These are phyloP conservation scores for Motacilla tschutschensis DNA, from an alignment of 2,113 vertebrate genomes.

Conservation along the genomic window DNA sequence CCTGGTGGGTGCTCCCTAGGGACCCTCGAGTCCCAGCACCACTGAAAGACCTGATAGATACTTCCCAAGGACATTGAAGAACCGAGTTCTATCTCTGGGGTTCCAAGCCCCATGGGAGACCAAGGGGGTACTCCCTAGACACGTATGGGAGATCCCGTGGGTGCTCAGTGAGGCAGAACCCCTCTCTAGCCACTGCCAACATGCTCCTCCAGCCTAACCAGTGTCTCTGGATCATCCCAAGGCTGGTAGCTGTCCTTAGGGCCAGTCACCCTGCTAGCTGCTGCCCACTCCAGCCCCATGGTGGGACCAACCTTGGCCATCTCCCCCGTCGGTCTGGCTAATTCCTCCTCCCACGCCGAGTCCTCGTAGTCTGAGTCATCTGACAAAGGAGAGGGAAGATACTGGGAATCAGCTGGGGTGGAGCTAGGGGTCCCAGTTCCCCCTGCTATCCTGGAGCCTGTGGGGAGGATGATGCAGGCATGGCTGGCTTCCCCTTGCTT, in stretches of 20 bases:
- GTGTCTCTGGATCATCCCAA: background rate
- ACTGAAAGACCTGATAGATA: background rate
- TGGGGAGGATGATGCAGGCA: background rate
- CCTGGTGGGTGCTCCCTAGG: background rate
- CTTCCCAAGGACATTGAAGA: background rate
- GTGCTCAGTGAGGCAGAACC: background rate
- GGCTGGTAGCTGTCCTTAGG: background rate
- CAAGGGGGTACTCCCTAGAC: background rate
- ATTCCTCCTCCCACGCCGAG: background rate
- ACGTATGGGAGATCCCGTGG: background rate
- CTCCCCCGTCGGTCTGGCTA: background rate
- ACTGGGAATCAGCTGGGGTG: background rate
- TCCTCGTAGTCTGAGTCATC: constrained; percentile 49
- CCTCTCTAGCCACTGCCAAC: background rate
- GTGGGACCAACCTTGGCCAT: constrained; percentile 27
- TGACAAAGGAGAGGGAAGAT: constrained; percentile 3
- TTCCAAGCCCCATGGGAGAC: background rate
- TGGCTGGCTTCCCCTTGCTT: background rate
- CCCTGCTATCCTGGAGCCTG: background rate
- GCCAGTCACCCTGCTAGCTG: background rate
- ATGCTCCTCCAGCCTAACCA: background rate
- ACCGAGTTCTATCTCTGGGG: background rate
- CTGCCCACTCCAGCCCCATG: background rate
- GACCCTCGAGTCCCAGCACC: background rate
- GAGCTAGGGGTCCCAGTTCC: background rate